Evolutionary conservation across 2,797 vertebrate genomes (phyloP).

Genomic region (Botia kubotai): DNA sequence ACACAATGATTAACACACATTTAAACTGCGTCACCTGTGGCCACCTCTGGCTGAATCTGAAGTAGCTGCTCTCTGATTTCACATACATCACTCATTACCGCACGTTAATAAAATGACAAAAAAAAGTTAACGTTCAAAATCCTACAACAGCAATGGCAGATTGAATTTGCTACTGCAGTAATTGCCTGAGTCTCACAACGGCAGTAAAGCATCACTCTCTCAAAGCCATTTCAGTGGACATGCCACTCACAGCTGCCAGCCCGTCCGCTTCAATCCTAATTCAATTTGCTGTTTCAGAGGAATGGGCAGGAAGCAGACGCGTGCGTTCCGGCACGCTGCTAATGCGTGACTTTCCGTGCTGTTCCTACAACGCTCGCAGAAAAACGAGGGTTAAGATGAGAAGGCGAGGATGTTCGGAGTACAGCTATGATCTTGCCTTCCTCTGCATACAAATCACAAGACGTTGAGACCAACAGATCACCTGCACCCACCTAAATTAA

Average conservation of each 20-base stretch:
- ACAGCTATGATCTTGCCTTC: constrained; percentile 43
- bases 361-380: constrained; percentile 26
- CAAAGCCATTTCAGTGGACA: constrained; percentile 35
- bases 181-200: neutral
- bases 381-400: neutral
- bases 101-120: neutral
- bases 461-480: neutral
- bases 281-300: constrained; percentile 50
- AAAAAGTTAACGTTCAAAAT: neutral
- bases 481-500: constrained; percentile 10
- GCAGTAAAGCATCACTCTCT: neutral
- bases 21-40: too few relatives aligned
- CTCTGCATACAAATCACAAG: constrained; percentile 45
- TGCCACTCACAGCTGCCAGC: constrained; percentile 32
- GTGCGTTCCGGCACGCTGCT: constrained; percentile 14
- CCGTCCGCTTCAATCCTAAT: constrained; percentile 43
- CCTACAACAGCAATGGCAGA: neutral
- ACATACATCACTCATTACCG: neutral
- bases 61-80: neutral
- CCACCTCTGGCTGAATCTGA: too few relatives aligned
- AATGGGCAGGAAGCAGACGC: constrained; percentile 21
- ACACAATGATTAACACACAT: too few relatives aligned
- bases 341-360: constrained; percentile 7
- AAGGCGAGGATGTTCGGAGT: neutral
- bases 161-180: constrained; percentile 10